Conservation (phyloP, 2,797 vertebrate genomes). For the Falco concolor region DNA sequence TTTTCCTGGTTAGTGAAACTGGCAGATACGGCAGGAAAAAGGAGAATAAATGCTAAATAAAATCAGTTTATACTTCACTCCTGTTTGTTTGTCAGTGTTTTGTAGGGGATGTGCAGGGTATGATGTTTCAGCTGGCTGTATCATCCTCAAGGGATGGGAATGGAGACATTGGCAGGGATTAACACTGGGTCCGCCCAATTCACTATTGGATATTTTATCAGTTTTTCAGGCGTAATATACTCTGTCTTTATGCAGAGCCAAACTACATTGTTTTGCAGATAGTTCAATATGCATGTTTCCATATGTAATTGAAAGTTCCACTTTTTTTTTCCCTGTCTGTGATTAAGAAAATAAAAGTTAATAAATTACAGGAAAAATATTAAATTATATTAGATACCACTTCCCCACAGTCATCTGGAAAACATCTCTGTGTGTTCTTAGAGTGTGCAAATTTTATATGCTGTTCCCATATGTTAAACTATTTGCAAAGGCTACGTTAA, state of each 20-base stretch:
- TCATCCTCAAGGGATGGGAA: background rate
- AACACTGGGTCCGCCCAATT: background rate
- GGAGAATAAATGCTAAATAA: background rate
- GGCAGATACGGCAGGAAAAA: background rate
- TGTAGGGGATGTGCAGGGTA: background rate
- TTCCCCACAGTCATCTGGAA: rapidly evolving
- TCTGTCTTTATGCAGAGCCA: background rate
- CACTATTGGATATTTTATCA: background rate
- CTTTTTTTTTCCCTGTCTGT: background rate
- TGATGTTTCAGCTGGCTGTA: background rate
- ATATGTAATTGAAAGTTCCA: background rate
- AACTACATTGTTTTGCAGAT: background rate
- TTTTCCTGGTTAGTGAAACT: background rate
- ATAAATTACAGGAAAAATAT: background rate
- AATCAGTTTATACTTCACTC: background rate
- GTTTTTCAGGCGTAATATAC: background rate
- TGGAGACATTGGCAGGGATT: background rate
- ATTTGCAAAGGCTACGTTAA: background rate
- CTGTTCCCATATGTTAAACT: background rate
- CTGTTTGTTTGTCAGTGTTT: background rate
- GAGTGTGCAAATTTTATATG: background rate
- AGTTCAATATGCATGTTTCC: background rate
- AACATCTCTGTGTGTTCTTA: background rate
- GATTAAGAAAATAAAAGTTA: background rate
- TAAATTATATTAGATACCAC: background rate